Conservation (phyloP, 2,888 invertebrate species). For the Branchipolynoe longqiensis region DNA sequence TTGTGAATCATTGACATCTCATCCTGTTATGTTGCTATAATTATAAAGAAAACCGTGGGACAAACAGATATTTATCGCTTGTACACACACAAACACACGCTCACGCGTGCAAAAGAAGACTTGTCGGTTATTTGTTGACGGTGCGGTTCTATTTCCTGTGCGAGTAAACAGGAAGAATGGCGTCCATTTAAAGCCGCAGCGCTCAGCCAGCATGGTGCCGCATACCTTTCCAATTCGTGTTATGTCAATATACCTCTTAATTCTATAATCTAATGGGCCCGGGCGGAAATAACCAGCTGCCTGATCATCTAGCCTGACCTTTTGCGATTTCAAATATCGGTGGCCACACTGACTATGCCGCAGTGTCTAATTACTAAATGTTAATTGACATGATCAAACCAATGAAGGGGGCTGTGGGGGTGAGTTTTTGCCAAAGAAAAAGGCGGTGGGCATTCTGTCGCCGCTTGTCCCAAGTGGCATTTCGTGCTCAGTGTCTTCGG, state of each 20-base stretch:
- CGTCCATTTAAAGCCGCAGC: no score
- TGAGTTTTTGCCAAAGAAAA: slow-evolving; percentile 16
- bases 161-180: slow-evolving; percentile 12
- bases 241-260: slow-evolving; percentile 16
- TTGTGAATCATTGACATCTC: background rate
- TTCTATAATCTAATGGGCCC: slow-evolving; percentile 10
- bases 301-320: slow-evolving; percentile 27
- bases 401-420: background rate
- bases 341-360: slow-evolving; percentile 33
- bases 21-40: background rate
- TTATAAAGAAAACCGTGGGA: background rate
- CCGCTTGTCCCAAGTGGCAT: slow-evolving; percentile 24
- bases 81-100: no score
- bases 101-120: background rate
- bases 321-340: slow-evolving; percentile 19
- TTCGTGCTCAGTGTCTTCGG: slow-evolving; percentile 19
- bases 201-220: no score
- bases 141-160: background rate
- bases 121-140: slow-evolving; percentile 2
- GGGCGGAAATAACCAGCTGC: no score
- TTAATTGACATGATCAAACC: slow-evolving; percentile 51
- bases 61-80: background rate
- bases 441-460: background rate
- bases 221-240: slow-evolving; percentile 20
- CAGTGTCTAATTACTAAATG: slow-evolving; percentile 41